Evolutionary conservation across 2,797 vertebrate species (phyloP).

Genomic region (Craterocephalus amniculus): DNA sequence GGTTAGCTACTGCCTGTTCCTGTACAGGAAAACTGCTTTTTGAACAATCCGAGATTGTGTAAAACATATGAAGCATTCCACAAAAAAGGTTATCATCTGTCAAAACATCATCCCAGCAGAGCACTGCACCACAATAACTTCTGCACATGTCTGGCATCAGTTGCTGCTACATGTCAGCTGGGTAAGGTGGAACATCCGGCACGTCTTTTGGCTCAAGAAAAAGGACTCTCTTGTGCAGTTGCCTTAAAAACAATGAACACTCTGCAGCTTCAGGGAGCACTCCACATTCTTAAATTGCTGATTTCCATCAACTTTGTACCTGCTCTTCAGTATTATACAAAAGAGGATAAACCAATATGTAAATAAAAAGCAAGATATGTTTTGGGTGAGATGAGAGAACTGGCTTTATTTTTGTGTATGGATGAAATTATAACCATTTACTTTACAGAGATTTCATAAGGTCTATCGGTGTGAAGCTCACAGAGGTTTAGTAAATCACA

Average conservation of each 20-base stretch:
- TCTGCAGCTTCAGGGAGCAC: constrained; percentile 48
- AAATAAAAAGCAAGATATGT: constrained; percentile 28
- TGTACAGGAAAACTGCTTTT: constrained; percentile 1
- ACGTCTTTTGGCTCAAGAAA: constrained; percentile 18
- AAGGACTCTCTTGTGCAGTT: constrained; percentile 22
- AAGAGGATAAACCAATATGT: constrained; percentile 44
- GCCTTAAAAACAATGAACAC: constrained; percentile 50
- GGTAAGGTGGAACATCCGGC: constrained; percentile 12
- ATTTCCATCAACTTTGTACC: constrained; percentile 62
- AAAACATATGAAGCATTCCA: not conserved
- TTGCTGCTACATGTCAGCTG: constrained; percentile 18
- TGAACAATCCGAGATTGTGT: constrained; percentile 1
- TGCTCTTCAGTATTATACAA: constrained; percentile 42
- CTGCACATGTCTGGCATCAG: not conserved
- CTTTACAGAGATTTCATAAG: not conserved
- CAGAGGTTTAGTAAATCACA: constrained; percentile 35
- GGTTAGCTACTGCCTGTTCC: not conserved
- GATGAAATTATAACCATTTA: not conserved
- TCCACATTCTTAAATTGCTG: constrained; percentile 60
- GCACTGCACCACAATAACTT: not conserved
- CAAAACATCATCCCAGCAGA: not conserved
- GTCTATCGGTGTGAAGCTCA: constrained; percentile 15
- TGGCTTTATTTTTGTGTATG: constrained; percentile 6
- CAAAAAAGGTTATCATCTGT: constrained; percentile 1
- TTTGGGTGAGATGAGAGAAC: constrained; percentile 24